These are phyloP conservation scores for Trachelus iudaicus DNA, from an alignment of 2,888 invertebrate genomes.

Conservation along the genomic window DNA sequence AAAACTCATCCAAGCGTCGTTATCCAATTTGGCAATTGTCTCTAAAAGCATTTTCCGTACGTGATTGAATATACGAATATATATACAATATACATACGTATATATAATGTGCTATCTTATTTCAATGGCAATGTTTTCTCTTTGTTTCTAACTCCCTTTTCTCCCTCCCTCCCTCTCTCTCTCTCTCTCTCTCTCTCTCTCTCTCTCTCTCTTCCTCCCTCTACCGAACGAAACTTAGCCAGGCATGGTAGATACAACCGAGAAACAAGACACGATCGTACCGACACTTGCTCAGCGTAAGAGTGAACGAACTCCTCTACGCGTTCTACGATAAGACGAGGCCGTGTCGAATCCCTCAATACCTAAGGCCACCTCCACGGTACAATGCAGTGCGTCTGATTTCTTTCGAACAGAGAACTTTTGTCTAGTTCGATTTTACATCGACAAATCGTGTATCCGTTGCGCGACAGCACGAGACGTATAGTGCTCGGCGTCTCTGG, in stretches of 20 bases:
- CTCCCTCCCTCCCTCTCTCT: neutral
- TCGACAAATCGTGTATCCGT: neutral
- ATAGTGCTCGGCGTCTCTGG: neutral
- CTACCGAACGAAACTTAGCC: neutral
- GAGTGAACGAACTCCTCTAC: neutral
- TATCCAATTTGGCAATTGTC: constrained; percentile 13
- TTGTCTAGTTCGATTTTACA: neutral
- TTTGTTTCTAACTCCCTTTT: neutral
- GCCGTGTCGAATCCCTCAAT: neutral
- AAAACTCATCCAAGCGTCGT: constrained; percentile 14
- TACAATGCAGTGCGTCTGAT: neutral
- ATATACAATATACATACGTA: too few relatives aligned
- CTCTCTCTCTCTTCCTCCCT: neutral
- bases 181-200: neutral
- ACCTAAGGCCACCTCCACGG: neutral
- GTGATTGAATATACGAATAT: neutral
- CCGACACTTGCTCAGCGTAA: neutral
- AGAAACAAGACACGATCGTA: neutral
- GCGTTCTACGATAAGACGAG: neutral
- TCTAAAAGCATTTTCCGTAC: neutral
- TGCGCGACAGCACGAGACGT: neutral
- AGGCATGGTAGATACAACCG: neutral
- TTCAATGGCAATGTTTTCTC: neutral
- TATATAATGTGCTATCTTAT: neutral
- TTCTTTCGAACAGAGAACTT: neutral